phyloP scores from a whole-genome alignment of 2,797 vertebrate species.

The Gallinago solitaria region DNA sequence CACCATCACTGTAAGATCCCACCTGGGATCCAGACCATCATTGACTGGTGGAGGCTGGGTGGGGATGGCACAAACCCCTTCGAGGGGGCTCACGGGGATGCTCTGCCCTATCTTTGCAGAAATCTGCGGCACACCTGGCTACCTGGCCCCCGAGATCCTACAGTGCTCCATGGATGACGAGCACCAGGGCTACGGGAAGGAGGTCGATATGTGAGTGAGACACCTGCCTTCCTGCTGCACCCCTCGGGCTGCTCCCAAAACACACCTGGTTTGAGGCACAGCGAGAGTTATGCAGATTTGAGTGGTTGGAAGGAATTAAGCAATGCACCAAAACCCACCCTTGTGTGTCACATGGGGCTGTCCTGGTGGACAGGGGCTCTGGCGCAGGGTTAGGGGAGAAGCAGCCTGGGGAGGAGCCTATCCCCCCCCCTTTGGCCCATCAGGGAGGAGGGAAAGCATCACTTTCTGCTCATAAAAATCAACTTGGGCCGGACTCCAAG shows the following conservation, averaged over 20 bases:
- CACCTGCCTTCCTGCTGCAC: accelerated
- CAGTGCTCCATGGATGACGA: conserved; percentile 93
- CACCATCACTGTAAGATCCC: not conserved
- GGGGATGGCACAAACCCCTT: not conserved
- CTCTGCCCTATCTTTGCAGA: conserved; percentile 76
- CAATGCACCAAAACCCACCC: accelerated
- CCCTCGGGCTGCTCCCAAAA: not conserved
- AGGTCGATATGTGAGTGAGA: conserved; percentile 92
- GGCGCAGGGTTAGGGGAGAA: not conserved
- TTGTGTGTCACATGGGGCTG: accelerated
- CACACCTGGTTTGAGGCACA: accelerated
- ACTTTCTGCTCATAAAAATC: not conserved
- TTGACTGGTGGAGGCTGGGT: accelerated
- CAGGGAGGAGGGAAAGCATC: not conserved
- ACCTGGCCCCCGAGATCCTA: conserved; percentile 96
- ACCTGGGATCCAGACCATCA: not conserved
- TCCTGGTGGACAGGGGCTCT: not conserved
- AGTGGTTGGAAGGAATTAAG: not conserved
- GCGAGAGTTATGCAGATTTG: accelerated
- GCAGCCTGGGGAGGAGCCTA: not conserved
- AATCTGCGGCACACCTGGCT: conserved; percentile 94
- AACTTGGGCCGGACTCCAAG: not conserved
- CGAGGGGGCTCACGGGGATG: not conserved
- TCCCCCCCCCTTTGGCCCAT: not conserved
- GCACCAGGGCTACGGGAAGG: conserved; percentile 88